These are phyloP conservation scores for Strongylocentrotus purpuratus DNA, from an alignment of 35 echinoderm and acorn worm species.

Conservation along the genomic window DNA sequence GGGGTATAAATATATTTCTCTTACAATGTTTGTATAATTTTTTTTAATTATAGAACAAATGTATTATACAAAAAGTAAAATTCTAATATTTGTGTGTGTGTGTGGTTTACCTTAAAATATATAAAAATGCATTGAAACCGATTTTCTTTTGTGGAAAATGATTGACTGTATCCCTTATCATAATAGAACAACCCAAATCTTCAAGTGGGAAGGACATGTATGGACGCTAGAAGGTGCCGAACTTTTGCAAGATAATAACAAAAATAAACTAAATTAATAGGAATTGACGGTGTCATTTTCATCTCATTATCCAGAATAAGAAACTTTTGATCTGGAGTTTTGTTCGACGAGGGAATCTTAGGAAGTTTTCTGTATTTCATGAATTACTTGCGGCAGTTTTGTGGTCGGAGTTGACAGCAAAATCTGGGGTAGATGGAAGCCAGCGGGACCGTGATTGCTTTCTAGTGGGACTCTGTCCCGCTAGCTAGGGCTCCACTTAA, in stretches of 20 bases:
- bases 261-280: too few relatives aligned
- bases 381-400: not conserved
- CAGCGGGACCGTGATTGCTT: not conserved
- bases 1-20: not conserved
- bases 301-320: not conserved
- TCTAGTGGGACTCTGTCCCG: not conserved
- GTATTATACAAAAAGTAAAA: too few relatives aligned
- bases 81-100: too few relatives aligned
- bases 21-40: not conserved
- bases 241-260: too few relatives aligned
- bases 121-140: too few relatives aligned
- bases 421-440: not conserved
- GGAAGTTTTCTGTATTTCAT: not conserved
- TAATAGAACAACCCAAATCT: not conserved
- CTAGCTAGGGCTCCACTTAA: not conserved
- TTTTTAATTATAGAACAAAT: not conserved
- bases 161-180: too few relatives aligned
- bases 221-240: not conserved
- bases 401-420: not conserved
- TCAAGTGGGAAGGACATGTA: not conserved
- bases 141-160: too few relatives aligned
- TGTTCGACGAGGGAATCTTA: not conserved
- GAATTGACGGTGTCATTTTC: not conserved
- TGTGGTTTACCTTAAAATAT: too few relatives aligned
- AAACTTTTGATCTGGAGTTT: not conserved